Percentiles rank a stretch among this genome's conserved stretches.
These are phyloP conservation scores for Ypsolopha sequella DNA, from an alignment of 2,888 invertebrate species.

Conservation along the genomic window DNA sequence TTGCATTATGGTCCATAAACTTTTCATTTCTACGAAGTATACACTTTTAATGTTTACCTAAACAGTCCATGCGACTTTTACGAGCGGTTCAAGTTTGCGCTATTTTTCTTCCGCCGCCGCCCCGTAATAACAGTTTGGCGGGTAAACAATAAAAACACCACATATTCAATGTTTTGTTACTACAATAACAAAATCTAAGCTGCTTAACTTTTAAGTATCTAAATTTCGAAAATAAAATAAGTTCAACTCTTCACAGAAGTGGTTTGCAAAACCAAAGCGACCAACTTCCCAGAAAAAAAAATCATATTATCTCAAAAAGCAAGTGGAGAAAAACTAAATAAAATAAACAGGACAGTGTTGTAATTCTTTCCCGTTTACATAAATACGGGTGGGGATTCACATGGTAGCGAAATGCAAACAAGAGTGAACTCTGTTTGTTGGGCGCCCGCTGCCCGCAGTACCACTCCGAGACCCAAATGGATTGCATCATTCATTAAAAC, in stretches of 20 bases:
- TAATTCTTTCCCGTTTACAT: conserved; percentile 46
- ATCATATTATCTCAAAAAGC: too few relatives aligned
- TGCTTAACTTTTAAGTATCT: too few relatives aligned
- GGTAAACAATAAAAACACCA: too few relatives aligned
- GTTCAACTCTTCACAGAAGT: too few relatives aligned
- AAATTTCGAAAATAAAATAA: too few relatives aligned
- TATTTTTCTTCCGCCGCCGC: background rate
- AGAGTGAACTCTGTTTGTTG: conserved; percentile 24
- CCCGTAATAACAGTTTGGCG: background rate
- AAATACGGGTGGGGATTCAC: conserved; percentile 32
- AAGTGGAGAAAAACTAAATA: conserved; percentile 25
- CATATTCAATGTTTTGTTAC: too few relatives aligned
- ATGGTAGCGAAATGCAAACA: conserved; percentile 34
- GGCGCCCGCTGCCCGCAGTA: conserved; percentile 21
- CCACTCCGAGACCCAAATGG: conserved; percentile 23
- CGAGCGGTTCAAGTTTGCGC: background rate
- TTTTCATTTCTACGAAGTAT: background rate
- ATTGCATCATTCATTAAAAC: conserved; percentile 30
- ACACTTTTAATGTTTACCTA: conserved; percentile 1
- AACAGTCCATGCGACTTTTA: background rate
- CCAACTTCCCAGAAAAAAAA: too few relatives aligned
- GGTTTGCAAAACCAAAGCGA: too few relatives aligned
- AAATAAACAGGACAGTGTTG: conserved; percentile 42
- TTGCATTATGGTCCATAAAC: background rate
- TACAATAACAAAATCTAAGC: too few relatives aligned